Conservation (phyloP, 2,797 vertebrate species). For the Spizella passerina region DNA sequence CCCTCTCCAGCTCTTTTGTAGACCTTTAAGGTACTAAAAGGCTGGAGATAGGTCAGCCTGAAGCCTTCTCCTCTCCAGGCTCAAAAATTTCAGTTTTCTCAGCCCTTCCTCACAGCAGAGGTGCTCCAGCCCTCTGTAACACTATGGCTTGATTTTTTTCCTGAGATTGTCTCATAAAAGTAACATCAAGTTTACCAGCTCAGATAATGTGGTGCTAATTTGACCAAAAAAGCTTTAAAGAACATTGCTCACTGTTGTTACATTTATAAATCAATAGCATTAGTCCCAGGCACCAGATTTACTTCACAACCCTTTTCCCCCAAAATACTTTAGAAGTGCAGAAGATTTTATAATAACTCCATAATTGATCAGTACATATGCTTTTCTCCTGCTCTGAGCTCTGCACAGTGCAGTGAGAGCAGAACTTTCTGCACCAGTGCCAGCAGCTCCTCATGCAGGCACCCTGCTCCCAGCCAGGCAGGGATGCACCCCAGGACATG, state of each 20-base stretch:
- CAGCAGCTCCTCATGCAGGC: background rate
- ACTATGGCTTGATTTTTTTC: background rate
- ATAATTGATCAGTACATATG: background rate
- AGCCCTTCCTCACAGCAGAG: background rate
- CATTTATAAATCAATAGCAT: background rate
- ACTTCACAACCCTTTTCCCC: background rate
- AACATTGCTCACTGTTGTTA: background rate
- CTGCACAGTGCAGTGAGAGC: background rate
- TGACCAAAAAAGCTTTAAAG: background rate
- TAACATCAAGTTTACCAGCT: background rate
- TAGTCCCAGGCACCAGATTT: background rate
- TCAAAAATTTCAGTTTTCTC: background rate
- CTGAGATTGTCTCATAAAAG: background rate
- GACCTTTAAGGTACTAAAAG: background rate
- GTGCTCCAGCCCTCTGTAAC: background rate
- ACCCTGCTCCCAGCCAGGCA: background rate
- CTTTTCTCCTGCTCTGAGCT: background rate
- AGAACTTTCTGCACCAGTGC: background rate
- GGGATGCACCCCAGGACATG: background rate
- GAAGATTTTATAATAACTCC: background rate
- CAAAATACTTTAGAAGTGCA: background rate
- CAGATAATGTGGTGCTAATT: background rate
- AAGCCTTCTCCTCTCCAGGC: background rate
- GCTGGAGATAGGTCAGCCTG: background rate
- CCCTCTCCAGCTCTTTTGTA: background rate